Conservation (phyloP, 1,140 invertebrate species). For the Eumeta japonica region DNA sequence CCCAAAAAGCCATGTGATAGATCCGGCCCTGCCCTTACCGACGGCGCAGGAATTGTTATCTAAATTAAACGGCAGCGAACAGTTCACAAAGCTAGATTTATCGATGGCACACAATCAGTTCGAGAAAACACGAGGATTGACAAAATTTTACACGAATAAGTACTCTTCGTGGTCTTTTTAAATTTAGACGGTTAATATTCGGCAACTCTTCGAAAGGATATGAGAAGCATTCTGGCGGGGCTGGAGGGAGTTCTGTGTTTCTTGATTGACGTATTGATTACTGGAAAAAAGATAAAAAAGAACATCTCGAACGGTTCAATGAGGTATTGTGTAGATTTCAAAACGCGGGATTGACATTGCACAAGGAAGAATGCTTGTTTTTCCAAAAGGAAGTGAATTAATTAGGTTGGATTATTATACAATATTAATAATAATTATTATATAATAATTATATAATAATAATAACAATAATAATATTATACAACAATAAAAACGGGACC, state of each 20-base stretch:
- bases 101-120: too few relatives aligned
- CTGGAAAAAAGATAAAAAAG: conserved; percentile 14
- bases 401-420: conserved; percentile 15
- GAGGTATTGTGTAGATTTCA: conserved; percentile 12
- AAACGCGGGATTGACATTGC: conserved; percentile 13
- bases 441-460: too few relatives aligned
- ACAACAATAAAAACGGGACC: too few relatives aligned
- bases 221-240: conserved; percentile 12
- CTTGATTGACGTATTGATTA: too few relatives aligned
- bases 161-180: conserved; percentile 26
- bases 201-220: conserved; percentile 23
- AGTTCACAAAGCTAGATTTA: too few relatives aligned
- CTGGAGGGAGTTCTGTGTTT: too few relatives aligned
- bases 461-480: too few relatives aligned
- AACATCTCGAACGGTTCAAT: conserved; percentile 12
- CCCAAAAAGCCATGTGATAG: too few relatives aligned
- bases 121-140: conserved; percentile 22
- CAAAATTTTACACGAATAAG: conserved; percentile 32
- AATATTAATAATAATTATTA: too few relatives aligned
- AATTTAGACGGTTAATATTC: conserved; percentile 17
- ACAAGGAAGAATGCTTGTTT: too few relatives aligned
- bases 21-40: too few relatives aligned
- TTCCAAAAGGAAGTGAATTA: conserved; percentile 11
- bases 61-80: conserved; percentile 13
- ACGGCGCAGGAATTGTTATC: conserved; percentile 22